Evolutionary conservation across 2,113 vertebrate species (phyloP), one percentile per base, ranked within the genome.

Genomic region (Oreotragus oreotragus): DNA sequence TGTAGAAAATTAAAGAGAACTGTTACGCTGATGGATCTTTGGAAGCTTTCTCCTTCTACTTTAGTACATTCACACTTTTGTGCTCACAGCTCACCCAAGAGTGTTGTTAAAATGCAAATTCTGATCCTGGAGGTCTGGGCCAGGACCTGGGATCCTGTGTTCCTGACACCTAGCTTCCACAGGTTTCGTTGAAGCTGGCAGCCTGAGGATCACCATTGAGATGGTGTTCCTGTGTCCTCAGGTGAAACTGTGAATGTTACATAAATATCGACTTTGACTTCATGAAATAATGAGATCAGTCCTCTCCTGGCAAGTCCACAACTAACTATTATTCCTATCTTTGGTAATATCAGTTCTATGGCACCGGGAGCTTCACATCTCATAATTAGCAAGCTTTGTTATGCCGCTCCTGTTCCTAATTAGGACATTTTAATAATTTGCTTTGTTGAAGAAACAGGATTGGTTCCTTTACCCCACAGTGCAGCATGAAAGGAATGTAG

Each of bases 271-370:
- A 47, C 84, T 88, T 96, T 6, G 45, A 33, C 55, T 57, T 92
- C 94, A 33, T 89, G 88, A 97, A 91, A 57, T 95, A 55, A 51
- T 80, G 60, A 98, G 84, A 84, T 94, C 47, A 76, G 80, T 81
- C 23, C 6, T 53, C 79, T 83, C 70, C 77, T 57, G 39, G 51
- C 80, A 27, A 58, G 81, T 45, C 94, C 57, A 30, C 62, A 90
- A 76, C 47, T 81, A 80, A 43, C 49, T 88, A 84, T 88, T 88
- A 57, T 81, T 86, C 70, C 6, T 36, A 3, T 76, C 96, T 96
- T 97, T 84, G 95, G 15, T 95, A 94, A n/a, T 47, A 43, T 84
- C 87, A 53, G 58, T 55, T 45, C 80, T 39, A 14, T 62, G 90
- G 66, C 86, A 79, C 55, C 2, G 1, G 62, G 43, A 51, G 36